Conservation (phyloP, 2,113 vertebrate species). For the Rhynchopsitta pachyrhyncha region DNA sequence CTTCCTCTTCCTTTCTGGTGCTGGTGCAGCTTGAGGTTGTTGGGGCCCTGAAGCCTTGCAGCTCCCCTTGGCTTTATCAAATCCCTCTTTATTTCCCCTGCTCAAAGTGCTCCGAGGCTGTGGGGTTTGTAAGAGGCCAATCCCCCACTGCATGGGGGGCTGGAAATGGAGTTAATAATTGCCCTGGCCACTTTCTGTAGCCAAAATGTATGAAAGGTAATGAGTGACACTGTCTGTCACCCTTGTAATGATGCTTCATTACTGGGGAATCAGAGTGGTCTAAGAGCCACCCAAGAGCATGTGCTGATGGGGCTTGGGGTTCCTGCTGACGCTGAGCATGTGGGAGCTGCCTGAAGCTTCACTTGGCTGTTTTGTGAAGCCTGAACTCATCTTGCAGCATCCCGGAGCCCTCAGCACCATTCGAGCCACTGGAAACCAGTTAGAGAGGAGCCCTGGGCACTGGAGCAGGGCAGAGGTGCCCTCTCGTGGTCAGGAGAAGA, state of each 20-base stretch:
- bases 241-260: not conserved
- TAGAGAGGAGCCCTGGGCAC: accelerated
- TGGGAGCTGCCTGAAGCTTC: not conserved
- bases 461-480: not conserved
- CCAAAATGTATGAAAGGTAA: accelerated
- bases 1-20: not conserved
- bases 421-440: not conserved
- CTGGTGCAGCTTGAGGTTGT: not conserved
- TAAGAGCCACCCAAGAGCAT: not conserved
- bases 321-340: accelerated
- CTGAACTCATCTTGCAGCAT: not conserved
- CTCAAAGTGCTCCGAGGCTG: accelerated
- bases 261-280: not conserved
- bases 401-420: accelerated
- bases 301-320: not conserved
- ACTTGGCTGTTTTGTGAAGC: not conserved
- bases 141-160: accelerated
- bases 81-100: not conserved
- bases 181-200: not conserved
- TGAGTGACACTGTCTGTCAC: not conserved
- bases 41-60: not conserved
- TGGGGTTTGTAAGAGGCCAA: not conserved
- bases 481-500: not conserved
- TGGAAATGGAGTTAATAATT: not conserved
- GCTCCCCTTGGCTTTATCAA: not conserved